Percentiles rank a stretch among this genome's conserved stretches.
Conservation (phyloP, 1,140 invertebrate genomes). For the Drosophila repletoides region DNA sequence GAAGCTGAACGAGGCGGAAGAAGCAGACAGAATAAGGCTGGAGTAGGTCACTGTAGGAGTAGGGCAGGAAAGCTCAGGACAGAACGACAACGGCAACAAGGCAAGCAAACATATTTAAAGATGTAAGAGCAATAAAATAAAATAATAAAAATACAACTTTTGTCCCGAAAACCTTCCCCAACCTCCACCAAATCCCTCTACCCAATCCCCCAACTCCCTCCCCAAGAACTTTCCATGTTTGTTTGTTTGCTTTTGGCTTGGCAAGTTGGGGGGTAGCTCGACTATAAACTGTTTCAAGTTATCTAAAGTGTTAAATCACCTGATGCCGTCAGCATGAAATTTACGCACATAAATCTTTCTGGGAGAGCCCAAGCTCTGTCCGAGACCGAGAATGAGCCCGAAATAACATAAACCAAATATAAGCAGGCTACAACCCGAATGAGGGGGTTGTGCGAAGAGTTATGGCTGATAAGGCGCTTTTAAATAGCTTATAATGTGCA, state of each 20-base stretch:
- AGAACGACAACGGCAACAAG: slow-evolving; percentile 36
- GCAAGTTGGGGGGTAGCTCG: slow-evolving; percentile 12
- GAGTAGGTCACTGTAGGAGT: background rate
- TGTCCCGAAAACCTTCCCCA: slow-evolving; percentile 11
- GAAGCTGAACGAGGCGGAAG: slow-evolving; percentile 1
- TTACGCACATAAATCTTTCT: slow-evolving; percentile 78
- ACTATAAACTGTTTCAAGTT: slow-evolving; percentile 77
- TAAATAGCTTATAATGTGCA: background rate
- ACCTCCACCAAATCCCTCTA: background rate
- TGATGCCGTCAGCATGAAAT: slow-evolving; percentile 82
- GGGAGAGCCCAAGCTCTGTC: slow-evolving; percentile 49
- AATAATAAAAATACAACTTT: slow-evolving; percentile 79
- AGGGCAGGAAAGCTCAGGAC: background rate
- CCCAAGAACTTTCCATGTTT: slow-evolving; percentile 18
- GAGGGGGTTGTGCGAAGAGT: slow-evolving; percentile 34
- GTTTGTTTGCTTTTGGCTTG: slow-evolving; percentile 17
- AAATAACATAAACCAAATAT: slow-evolving; percentile 77
- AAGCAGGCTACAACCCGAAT: slow-evolving; percentile 52
- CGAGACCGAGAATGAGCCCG: slow-evolving; percentile 51
- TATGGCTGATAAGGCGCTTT: background rate
- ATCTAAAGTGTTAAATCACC: slow-evolving; percentile 82
- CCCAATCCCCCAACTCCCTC: background rate
- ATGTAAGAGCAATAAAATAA: slow-evolving; percentile 79
- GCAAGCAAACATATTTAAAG: slow-evolving; percentile 74
- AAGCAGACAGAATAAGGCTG: background rate